Evolutionary conservation across 2,113 vertebrate species (phyloP), one percentile per base, ranked within the genome.

Genomic region (Apodemus sylvaticus): DNA sequence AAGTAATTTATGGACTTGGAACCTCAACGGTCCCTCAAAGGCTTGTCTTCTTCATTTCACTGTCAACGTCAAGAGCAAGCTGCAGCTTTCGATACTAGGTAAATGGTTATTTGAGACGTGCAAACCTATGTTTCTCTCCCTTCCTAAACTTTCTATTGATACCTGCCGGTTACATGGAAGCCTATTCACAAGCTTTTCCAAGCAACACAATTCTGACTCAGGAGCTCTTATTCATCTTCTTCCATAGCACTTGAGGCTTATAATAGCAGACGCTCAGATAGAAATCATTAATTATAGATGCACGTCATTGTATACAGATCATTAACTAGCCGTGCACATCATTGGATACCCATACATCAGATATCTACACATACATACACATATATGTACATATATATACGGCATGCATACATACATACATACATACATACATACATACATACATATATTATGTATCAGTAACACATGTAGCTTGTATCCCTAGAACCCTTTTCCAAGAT

Each of bases 151-250:
- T 19, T 85, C 17, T 64, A 20, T 22, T 29, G 9, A 42, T 78
- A 36, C 14, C 20, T 3, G 0, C 4, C 13, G 36, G 24, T 31
- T 13, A 0, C 1, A 4, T 3, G 42, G 42, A 42, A 76, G 2
- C 5, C 70, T 20, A 0, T n/a, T 34, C 29, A 20, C 10, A 36
- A 64, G 62, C 16, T 68, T 9, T 16, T 58, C 13, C 22, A 14
- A 39, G n/a, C 7, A 74, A 19, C 70, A 55, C 17, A 22, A 11
- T 73, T 83, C 90, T 74, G 68, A 68, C 31, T 1, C 29, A 48
- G 29, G 62, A 83, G 68, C 7, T 14, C 5, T 29, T 60, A 77
- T 3, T 82, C 9, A 7, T 24, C 19, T 66, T 14, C 3, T 70
- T 81, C 64, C 1, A 3, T 4, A 70, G 8, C 0, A 22, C 36